Evolutionary conservation across 2,888 invertebrate genomes (phyloP).

Genomic region (Pristionchus japonicus): DNA sequence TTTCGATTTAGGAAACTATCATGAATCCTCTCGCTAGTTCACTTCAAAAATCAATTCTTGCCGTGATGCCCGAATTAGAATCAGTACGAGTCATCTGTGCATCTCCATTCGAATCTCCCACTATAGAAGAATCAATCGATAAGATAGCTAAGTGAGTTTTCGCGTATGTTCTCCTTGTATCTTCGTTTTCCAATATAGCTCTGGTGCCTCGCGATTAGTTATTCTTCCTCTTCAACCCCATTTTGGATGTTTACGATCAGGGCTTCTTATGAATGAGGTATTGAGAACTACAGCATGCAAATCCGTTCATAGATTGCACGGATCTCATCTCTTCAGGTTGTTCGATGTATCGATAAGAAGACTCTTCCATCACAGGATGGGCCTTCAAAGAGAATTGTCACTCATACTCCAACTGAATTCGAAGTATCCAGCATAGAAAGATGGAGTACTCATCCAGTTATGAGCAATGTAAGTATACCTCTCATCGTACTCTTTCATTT

Average conservation of each 20-base stretch:
- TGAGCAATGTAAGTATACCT: conserved; percentile 31
- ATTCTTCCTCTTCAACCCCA: conserved; percentile 47
- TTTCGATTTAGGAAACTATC: conserved; percentile 2
- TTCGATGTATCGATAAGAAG: conserved; percentile 25
- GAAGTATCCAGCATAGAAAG: conserved; percentile 39
- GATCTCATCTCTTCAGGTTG: neutral
- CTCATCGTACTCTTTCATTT: neutral
- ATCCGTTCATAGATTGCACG: neutral
- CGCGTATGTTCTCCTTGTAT: neutral
- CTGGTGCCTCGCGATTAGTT: conserved; percentile 20
- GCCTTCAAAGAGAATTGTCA: neutral
- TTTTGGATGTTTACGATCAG: conserved; percentile 34
- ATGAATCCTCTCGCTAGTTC: conserved; percentile 22
- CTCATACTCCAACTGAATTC: neutral
- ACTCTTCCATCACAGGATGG: neutral
- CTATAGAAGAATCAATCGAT: conserved; percentile 19
- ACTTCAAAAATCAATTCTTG: neutral
- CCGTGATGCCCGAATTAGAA: conserved; percentile 45
- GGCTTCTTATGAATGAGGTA: conserved; percentile 44
- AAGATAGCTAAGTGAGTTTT: neutral
- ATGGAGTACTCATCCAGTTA: conserved; percentile 47
- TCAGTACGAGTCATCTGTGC: conserved; percentile 34
- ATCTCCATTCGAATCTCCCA: conserved; percentile 44
- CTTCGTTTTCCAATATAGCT: neutral
- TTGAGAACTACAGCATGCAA: neutral